These are phyloP conservation scores for Parelbella ahira DNA, from an alignment of 2,888 invertebrate species.

Conservation along the genomic window DNA sequence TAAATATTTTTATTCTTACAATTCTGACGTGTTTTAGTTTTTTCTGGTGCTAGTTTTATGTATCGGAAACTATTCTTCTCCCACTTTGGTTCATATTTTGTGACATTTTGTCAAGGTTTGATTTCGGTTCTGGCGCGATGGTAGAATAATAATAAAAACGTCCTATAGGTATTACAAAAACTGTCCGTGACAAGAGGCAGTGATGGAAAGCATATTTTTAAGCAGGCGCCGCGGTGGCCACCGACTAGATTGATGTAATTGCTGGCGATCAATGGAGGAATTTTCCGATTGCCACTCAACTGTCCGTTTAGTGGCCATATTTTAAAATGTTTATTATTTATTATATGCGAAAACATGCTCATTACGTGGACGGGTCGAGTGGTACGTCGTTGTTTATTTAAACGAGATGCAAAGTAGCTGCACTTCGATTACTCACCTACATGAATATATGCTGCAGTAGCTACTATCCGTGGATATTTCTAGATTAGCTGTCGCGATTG, in stretches of 20 bases:
- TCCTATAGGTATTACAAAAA: no score
- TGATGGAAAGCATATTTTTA: constrained; percentile 14
- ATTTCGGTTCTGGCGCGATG: no score
- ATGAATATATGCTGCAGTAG: no score
- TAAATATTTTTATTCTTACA: no score
- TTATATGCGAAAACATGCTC: constrained; percentile 18
- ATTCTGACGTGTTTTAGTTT: no score
- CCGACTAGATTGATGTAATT: constrained; percentile 61
- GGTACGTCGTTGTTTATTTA: constrained; percentile 26
- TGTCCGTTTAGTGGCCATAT: constrained; percentile 8
- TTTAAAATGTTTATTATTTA: constrained; percentile 16
- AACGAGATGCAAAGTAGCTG: constrained; percentile 27
- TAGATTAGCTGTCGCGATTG: no score
- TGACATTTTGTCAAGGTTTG: no score
- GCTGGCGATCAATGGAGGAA: constrained; percentile 57
- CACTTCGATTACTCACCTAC: constrained; percentile 26
- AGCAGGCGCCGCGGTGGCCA: constrained; percentile 38
- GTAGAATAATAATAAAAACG: no score
- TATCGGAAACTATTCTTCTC: no score
- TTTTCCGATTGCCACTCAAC: constrained; percentile 56
- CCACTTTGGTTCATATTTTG: no score
- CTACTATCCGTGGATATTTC: no score
- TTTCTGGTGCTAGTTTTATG: no score
- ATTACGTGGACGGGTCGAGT: constrained; percentile 7
- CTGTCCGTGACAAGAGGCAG: neutral